These are phyloP conservation scores for Iguana delicatissima DNA, from an alignment of 2,797 vertebrate genomes.

Conservation along the genomic window DNA sequence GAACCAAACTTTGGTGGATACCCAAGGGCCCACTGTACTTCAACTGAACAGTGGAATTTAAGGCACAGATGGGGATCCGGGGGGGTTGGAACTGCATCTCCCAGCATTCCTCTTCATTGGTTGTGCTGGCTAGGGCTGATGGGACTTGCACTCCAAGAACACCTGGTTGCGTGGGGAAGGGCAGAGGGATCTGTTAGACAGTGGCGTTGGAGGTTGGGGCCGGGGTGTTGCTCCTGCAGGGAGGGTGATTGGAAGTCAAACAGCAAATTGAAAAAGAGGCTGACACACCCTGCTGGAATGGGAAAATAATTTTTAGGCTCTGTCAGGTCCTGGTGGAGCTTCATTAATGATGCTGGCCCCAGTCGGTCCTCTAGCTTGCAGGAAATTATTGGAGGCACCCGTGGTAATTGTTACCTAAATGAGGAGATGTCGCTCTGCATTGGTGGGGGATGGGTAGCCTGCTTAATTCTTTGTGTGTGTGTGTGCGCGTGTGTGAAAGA, in stretches of 20 bases:
- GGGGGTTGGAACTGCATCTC: background rate
- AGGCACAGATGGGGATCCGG: background rate
- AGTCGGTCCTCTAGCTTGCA: background rate
- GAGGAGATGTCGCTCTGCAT: background rate
- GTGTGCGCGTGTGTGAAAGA: background rate
- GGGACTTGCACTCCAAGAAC: background rate
- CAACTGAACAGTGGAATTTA: no score
- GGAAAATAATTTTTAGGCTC: background rate
- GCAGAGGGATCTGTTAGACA: background rate
- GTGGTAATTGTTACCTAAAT: background rate
- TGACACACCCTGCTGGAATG: background rate
- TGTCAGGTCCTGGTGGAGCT: slow-evolving; percentile 20
- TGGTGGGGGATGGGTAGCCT: background rate
- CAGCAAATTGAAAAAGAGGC: background rate
- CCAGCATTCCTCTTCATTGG: background rate
- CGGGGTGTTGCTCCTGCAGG: background rate
- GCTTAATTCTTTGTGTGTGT: background rate
- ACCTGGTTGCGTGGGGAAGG: background rate
- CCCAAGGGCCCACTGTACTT: background rate
- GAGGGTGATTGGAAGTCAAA: background rate
- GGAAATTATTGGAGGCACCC: background rate
- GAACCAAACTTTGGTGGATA: no score
- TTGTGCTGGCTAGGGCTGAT: background rate
- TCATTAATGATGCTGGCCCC: background rate
- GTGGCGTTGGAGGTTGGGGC: background rate